phyloP scores from a whole-genome alignment of 2,888 invertebrate species.

The Drosophila affinis region DNA sequence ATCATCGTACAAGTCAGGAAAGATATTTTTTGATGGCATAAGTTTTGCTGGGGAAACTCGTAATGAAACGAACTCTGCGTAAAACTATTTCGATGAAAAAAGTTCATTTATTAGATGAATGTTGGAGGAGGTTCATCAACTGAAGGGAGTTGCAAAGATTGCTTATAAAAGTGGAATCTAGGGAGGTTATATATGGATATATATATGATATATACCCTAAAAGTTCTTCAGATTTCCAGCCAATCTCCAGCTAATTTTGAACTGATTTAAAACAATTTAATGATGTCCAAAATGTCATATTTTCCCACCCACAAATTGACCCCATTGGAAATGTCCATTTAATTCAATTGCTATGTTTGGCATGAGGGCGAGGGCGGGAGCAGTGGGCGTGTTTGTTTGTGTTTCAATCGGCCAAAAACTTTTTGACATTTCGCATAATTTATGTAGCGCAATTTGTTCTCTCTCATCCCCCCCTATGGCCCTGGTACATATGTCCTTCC shows the following conservation, averaged over 20 bases:
- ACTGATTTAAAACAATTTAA: background rate
- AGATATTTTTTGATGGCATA: conserved; percentile 38
- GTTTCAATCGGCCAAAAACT: conserved; percentile 46
- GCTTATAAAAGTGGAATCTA: background rate
- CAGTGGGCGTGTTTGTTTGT: conserved; percentile 2
- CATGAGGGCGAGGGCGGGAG: background rate
- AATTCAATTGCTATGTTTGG: conserved; percentile 33
- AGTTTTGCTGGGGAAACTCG: conserved; percentile 21
- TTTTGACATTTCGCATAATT: conserved; percentile 61
- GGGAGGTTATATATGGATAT: too few species aligned
- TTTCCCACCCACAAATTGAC: conserved; percentile 7
- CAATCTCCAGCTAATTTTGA: background rate
- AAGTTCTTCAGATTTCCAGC: too few species aligned
- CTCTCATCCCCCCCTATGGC: background rate
- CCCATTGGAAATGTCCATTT: conserved; percentile 17
- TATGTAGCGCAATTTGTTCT: conserved; percentile 60
- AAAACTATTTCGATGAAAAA: conserved; percentile 35
- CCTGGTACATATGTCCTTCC: too few species aligned
- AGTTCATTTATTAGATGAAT: conserved; percentile 30
- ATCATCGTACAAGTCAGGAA: conserved; percentile 14
- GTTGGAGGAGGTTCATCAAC: background rate
- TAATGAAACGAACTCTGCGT: conserved; percentile 26
- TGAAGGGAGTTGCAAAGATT: background rate
- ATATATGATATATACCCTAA: too few species aligned
- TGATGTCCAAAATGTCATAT: background rate